phyloP scores from a whole-genome alignment of 2,113 vertebrate species.

The Campylorhamphus procurvoides region DNA sequence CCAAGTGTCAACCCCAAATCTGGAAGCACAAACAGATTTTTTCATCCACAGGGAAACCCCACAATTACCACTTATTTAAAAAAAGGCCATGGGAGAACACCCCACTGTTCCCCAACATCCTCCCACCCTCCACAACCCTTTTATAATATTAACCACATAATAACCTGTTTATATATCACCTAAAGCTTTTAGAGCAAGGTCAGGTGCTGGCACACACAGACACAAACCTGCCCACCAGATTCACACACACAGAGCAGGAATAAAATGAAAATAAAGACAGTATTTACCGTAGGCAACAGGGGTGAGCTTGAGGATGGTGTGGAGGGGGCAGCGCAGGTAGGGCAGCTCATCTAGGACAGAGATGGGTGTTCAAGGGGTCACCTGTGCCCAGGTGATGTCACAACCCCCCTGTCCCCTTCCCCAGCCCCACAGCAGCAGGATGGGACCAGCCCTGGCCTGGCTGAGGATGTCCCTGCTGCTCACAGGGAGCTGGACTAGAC shows the following conservation, averaged over 20 bases:
- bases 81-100: neutral
- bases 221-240: no score
- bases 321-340: slow-evolving; percentile 93
- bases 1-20: neutral
- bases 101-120: neutral
- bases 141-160: fast-evolving
- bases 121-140: neutral
- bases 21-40: neutral
- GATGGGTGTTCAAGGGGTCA: fast-evolving
- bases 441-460: neutral
- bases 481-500: neutral
- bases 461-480: neutral
- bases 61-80: fast-evolving
- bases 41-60: neutral
- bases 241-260: fast-evolving
- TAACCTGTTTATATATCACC: fast-evolving
- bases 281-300: slow-evolving; percentile 93
- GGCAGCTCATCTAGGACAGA: slow-evolving; percentile 88
- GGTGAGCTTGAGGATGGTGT: slow-evolving; percentile 92
- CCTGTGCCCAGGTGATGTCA: neutral
- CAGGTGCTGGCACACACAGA: fast-evolving
- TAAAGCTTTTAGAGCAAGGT: fast-evolving
- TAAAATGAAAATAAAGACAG: fast-evolving
- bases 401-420: neutral
- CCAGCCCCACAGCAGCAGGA: neutral